phyloP scores from a whole-genome alignment of 2,797 vertebrate genomes.

The Thalassophryne amazonica region DNA sequence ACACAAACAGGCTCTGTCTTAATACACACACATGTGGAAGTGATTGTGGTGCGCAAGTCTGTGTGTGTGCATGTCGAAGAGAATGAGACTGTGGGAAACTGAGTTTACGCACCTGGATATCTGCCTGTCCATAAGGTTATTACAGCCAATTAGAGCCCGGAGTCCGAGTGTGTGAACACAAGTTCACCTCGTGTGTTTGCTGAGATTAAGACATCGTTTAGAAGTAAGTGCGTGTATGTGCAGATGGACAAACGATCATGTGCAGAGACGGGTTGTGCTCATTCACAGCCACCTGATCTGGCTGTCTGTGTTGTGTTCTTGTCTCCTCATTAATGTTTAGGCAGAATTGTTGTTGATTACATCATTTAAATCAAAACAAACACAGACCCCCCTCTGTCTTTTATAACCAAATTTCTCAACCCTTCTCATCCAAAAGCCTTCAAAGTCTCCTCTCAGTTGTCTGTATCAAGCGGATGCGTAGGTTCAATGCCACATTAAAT shows the following conservation, averaged over 20 bases:
- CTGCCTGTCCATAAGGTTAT: slow-evolving; percentile 70
- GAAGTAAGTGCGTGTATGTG: slow-evolving; percentile 36
- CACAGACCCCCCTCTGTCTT: slow-evolving; percentile 34
- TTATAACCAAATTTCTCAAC: slow-evolving; percentile 15
- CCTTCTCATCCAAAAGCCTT: slow-evolving; percentile 6
- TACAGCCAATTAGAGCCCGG: slow-evolving; percentile 65
- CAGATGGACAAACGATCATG: slow-evolving; percentile 41
- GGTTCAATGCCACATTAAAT: not conserved
- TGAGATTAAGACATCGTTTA: slow-evolving; percentile 45
- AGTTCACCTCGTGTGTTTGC: slow-evolving; percentile 42
- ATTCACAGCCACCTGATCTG: slow-evolving; percentile 23
- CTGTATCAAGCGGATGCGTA: not conserved
- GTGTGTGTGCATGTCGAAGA: slow-evolving; percentile 25
- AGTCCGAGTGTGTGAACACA: not conserved
- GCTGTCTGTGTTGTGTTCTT: slow-evolving; percentile 20
- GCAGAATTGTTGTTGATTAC: slow-evolving; percentile 49
- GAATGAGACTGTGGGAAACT: slow-evolving; percentile 61
- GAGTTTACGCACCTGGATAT: slow-evolving; percentile 75
- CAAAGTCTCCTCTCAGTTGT: not conserved
- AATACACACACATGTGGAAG: slow-evolving; percentile 75
- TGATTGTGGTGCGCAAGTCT: slow-evolving; percentile 59
- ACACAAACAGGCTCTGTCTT: slow-evolving; percentile 37
- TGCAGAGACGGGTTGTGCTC: slow-evolving; percentile 12
- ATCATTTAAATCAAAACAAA: slow-evolving; percentile 53
- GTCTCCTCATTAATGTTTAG: slow-evolving; percentile 34